phyloP scores from a whole-genome alignment of 2,113 vertebrate species.

The Melanerpes formicivorus region DNA sequence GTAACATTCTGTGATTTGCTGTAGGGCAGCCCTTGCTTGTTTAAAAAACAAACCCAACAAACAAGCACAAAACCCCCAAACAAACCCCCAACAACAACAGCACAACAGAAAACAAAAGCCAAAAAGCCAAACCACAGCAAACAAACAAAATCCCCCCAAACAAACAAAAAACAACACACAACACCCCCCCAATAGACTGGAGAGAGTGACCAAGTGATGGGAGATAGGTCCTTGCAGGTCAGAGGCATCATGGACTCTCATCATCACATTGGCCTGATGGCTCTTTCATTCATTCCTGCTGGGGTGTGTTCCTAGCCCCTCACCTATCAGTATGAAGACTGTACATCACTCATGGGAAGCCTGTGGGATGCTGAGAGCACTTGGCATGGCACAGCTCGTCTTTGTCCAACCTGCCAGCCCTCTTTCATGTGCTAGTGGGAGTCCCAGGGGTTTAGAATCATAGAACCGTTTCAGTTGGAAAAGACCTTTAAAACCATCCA shows the following conservation, averaged over 20 bases:
- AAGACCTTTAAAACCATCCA: neutral
- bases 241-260: neutral
- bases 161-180: too few relatives aligned
- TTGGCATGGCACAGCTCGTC: neutral
- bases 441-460: neutral
- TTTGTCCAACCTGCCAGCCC: neutral
- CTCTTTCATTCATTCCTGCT: neutral
- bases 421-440: too few relatives aligned
- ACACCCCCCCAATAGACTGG: neutral
- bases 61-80: too few relatives aligned
- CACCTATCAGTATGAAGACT: neutral
- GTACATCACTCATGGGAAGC: rapidly evolving
- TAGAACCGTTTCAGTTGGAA: neutral
- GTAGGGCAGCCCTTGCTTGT: neutral
- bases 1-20: neutral
- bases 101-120: too few relatives aligned
- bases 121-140: too few relatives aligned
- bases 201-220: neutral
- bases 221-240: neutral
- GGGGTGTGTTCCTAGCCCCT: neutral
- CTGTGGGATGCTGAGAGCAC: neutral
- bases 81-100: too few relatives aligned
- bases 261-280: neutral
- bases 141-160: too few relatives aligned
- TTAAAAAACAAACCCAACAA: neutral